These are phyloP conservation scores for Lithophane leautieri DNA, from an alignment of 2,888 invertebrate species.

Conservation along the genomic window DNA sequence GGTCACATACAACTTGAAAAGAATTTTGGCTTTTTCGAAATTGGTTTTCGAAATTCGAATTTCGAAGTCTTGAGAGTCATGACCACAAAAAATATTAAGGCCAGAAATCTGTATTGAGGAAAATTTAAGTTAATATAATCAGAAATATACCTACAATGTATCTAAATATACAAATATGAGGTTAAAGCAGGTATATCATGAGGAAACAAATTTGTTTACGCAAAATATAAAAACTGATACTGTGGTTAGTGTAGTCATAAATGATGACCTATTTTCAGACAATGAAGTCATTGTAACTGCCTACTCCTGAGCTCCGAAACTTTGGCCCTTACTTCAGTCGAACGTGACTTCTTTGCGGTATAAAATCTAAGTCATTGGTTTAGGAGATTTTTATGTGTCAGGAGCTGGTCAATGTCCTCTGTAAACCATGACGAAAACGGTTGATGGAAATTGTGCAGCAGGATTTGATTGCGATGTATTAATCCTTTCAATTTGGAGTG, in stretches of 20 bases:
- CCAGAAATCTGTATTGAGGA: constrained; percentile 3
- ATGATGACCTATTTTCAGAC: constrained; percentile 38
- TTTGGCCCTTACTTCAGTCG: neutral
- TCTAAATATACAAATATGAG: neutral
- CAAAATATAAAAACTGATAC: constrained; percentile 31
- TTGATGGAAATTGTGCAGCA: neutral
- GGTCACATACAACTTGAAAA: constrained; percentile 42
- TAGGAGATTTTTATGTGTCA: constrained; percentile 15
- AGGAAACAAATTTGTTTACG: constrained; percentile 35
- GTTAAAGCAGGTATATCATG: neutral
- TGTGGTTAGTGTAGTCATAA: constrained; percentile 51
- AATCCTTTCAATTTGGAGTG: neutral
- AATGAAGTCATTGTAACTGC: constrained; percentile 31
- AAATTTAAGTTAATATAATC: neutral
- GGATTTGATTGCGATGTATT: neutral
- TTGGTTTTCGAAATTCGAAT: neutral
- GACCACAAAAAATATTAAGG: constrained; percentile 38
- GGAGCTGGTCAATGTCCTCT: constrained; percentile 3
- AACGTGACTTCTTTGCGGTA: constrained; percentile 22
- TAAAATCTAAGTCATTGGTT: constrained; percentile 4
- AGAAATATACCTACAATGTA: neutral
- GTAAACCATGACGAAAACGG: neutral
- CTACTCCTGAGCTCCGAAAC: constrained; percentile 14
- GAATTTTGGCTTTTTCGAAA: constrained; percentile 11
- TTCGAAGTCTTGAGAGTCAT: constrained; percentile 43